Percentiles rank a stretch among this genome's conserved stretches.
These are phyloP conservation scores for Nowickia ferox DNA, from an alignment of 2,888 invertebrate genomes.

Conservation along the genomic window DNA sequence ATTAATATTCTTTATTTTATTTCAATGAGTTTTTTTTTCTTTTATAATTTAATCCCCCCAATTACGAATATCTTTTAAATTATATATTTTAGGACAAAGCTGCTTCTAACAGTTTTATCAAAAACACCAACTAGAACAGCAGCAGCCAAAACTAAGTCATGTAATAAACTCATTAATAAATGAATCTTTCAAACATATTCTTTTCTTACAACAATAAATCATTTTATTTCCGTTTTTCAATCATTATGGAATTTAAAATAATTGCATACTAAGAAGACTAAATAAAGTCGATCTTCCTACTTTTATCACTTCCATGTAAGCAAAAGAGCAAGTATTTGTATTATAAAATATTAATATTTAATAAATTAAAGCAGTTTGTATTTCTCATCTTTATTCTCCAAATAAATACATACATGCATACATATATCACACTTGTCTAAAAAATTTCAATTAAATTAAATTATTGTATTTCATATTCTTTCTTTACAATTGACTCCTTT, in stretches of 20 bases:
- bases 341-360: slow-evolving; percentile 38
- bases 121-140: slow-evolving; percentile 46
- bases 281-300: slow-evolving; percentile 53
- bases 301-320: slow-evolving; percentile 63
- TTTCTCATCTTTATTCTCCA: slow-evolving; percentile 38
- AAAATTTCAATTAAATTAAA: slow-evolving; percentile 28
- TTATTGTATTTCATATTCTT: slow-evolving; percentile 54
- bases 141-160: slow-evolving; percentile 64
- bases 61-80: slow-evolving; percentile 49
- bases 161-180: slow-evolving; percentile 51
- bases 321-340: slow-evolving; percentile 40
- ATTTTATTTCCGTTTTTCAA: slow-evolving; percentile 34
- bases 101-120: slow-evolving; percentile 53
- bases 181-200: slow-evolving; percentile 37
- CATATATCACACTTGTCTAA: slow-evolving; percentile 1
- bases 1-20: slow-evolving; percentile 55
- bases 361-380: slow-evolving; percentile 47
- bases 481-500: slow-evolving; percentile 28
- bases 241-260: slow-evolving; percentile 18
- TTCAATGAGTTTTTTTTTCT: slow-evolving; percentile 58
- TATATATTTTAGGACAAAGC: slow-evolving; percentile 58
- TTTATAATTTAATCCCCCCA: slow-evolving; percentile 64
- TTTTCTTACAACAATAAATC: slow-evolving; percentile 21
- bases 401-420: slow-evolving; percentile 11
- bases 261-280: slow-evolving; percentile 41